These are phyloP conservation scores for Thaleichthys pacificus DNA, from an alignment of 2,797 vertebrate genomes.

Conservation along the genomic window DNA sequence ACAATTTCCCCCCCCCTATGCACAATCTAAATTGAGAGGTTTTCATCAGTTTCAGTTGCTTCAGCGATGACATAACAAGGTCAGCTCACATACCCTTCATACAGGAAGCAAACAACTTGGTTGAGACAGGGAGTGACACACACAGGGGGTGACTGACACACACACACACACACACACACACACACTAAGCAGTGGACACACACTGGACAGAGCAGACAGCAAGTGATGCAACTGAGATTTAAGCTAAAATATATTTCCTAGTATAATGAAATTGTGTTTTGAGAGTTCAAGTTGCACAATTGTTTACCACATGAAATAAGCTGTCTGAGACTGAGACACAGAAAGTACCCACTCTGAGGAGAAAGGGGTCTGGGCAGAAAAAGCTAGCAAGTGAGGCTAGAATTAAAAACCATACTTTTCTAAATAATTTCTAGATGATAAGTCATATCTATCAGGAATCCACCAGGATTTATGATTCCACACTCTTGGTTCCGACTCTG, in stretches of 20 bases:
- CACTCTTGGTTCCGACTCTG: background rate
- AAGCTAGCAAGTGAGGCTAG: no score
- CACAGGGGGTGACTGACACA: no score
- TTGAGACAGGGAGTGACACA: background rate
- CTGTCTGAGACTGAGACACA: no score
- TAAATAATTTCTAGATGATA: background rate
- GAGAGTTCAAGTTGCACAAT: no score
- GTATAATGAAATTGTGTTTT: background rate
- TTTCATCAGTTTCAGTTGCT: background rate
- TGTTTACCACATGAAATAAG: no score
- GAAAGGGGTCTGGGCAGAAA: no score
- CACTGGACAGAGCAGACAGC: background rate
- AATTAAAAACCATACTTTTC: no score
- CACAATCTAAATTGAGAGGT: background rate
- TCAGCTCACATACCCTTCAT: background rate
- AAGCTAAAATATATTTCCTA: background rate
- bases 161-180: slow-evolving; percentile 14
- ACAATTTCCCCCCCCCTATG: background rate
- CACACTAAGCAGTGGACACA: background rate
- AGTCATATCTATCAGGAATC: background rate
- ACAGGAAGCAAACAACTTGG: background rate
- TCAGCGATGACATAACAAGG: background rate
- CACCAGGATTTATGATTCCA: background rate
- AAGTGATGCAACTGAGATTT: background rate
- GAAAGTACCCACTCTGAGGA: no score